Conservation (phyloP, 2,797 vertebrate species). For the Siniperca obscura region DNA sequence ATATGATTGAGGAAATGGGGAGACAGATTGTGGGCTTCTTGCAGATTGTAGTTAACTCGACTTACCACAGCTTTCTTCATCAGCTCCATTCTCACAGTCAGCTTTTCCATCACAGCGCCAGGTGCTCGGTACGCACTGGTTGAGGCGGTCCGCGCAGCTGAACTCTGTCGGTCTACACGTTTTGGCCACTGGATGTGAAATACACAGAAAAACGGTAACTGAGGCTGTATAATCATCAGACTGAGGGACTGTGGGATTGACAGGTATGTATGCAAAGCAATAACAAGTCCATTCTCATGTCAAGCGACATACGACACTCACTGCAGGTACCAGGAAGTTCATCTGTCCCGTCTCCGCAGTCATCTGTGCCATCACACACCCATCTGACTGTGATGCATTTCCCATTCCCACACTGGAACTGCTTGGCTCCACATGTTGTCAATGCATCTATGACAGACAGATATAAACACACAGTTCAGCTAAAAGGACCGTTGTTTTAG, state of each 20-base stretch:
- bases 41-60: constrained; percentile 17
- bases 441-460: constrained; percentile 66
- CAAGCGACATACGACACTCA: constrained; percentile 76
- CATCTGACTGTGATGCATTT: constrained; percentile 86
- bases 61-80: constrained; percentile 89
- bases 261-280: neutral
- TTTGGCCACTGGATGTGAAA: constrained; percentile 75
- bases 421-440: constrained; percentile 70
- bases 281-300: neutral
- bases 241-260: neutral
- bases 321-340: constrained; percentile 87
- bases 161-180: constrained; percentile 87
- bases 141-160: constrained; percentile 85
- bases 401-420: constrained; percentile 88
- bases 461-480: constrained; percentile 30
- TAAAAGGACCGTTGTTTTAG: constrained; percentile 6
- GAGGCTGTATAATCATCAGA: neutral
- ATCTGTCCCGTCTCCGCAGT: constrained; percentile 89
- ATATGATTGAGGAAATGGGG: neutral
- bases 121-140: constrained; percentile 85
- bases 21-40: neutral
- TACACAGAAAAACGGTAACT: neutral
- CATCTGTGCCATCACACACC: constrained; percentile 88
- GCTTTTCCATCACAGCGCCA: constrained; percentile 89
- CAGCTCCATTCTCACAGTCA: constrained; percentile 88